These are phyloP conservation scores for Desmodus rotundus DNA, from an alignment of 2,113 vertebrate genomes.

Conservation along the genomic window DNA sequence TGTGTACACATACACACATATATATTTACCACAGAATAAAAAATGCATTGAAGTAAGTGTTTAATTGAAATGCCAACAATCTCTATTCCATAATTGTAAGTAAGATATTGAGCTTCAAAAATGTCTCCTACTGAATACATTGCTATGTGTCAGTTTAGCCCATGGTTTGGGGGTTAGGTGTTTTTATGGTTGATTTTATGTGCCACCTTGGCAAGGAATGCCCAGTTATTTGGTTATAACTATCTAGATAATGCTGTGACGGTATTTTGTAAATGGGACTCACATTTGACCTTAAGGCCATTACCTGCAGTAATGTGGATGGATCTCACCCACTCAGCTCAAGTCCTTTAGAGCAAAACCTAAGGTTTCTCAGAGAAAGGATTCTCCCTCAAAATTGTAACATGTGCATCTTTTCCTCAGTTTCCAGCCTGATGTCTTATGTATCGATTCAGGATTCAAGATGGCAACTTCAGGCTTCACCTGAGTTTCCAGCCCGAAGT, in stretches of 20 bases:
- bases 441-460: not conserved
- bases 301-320: not conserved
- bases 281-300: not conserved
- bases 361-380: not conserved
- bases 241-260: not conserved
- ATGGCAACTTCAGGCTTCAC: not conserved
- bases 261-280: not conserved
- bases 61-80: not conserved
- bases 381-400: not conserved
- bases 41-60: not conserved
- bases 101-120: not conserved
- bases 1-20: not conserved
- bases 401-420: not conserved
- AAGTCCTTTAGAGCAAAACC: not conserved
- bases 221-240: not conserved
- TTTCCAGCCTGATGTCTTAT: not conserved
- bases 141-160: not conserved
- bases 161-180: not conserved
- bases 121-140: not conserved
- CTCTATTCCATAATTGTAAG: not conserved
- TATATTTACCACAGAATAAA: not conserved
- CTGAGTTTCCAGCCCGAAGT: not conserved
- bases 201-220: not conserved
- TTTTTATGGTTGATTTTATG: not conserved
- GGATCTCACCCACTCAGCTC: not conserved